Base-by-base conservation (phyloP, 2,113 vertebrate species). In the Psettodes erumei region DNA sequence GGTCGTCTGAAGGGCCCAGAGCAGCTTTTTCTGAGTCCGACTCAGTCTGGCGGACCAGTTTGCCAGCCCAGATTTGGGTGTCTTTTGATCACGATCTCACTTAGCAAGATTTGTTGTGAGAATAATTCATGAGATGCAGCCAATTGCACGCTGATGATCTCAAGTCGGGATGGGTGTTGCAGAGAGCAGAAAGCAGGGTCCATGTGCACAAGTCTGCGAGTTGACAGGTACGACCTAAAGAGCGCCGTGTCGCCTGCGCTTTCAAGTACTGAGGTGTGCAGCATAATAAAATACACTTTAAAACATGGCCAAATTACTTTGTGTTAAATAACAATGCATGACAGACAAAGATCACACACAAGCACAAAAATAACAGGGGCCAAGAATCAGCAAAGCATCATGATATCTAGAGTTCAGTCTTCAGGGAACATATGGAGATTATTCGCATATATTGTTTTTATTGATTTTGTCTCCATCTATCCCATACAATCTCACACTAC, bases 111-210 rank as follows among this genome's bases (percentile, higher is more conserved):
- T 32, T 40, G 42, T 75, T 32, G 15, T 23, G 18, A 51, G 64
- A 83, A 83, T 78, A 78, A 82, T 82, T 79, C 38, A 77, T 74
- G 58, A 75, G 5, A 21, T 48, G 70, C 40, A 35, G 23, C 63
- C 47, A 42, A 23, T 21, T 37, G 27, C 40, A 62, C n/a, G 30
- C 62, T 0, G n/a, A 25, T 4, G 25, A 62, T 70, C 51, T 67
- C 45, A 51, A 58, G 77, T 76, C 33, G 27, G 67, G 71, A 67
- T 16, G 47, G n/a, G 48, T 1, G 12, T 43, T 0, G 13, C 45
- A 38, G 63, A 59, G 35, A 55, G 28, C 15, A 43, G 62, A 47
- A 75, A 47, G 61, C 23, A 35, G 58, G 48, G 32, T 9, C 33
- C 45, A 53, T 19, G 30, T 30, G 40, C 47, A 51, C 28, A 70